Base-by-base conservation (phyloP, 2,113 vertebrate species). In the Channa maculata region DNA sequence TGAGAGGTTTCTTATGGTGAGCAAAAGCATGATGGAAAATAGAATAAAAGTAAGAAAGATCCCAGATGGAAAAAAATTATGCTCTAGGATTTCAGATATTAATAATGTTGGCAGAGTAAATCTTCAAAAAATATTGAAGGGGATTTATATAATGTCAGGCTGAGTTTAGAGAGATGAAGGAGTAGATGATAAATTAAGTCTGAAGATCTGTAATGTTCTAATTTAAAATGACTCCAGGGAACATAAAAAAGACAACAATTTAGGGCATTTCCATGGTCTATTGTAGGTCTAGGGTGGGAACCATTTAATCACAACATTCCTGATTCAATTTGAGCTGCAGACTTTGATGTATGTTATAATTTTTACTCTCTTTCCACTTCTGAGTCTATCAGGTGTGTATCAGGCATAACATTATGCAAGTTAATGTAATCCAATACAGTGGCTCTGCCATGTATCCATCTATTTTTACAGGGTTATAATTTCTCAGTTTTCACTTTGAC, bases 11-110 rank as follows among this genome's bases (percentile, higher is more conserved):
- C 7, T 55, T 86, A 74, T 3, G 72, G 84, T 77, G 63, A 82
- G 59, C 34, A 39, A 38, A 15, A 50, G 59, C 12, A 10, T 80
- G 73, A 75, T 50, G 62, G 75, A 75, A 24, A 80, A 83, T 24
- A 55, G 39, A 46, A 43, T 24, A 15, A 61, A 80, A 87, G 53
- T 54, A 64, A 60, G 66, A 77, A 24, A 76, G 59, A 82, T 79
- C 55, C 62, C 50, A 81, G 51, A 85, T 58, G 80, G 84, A 73
- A 84, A 82, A 62, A 69, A 67, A 65, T 63, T 37, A 61, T 52
- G 24, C 37, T 43, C 4, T 11, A n/a, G 70, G 51, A 69, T 80
- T 61, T 78, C 55, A 62, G 57, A 83, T 70, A 70, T 79, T 75
- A 80, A 68, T 67, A 64, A 77, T 5, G 9, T 11, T 67, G 71